A percentile compares a stretch with the other conserved stretches of the same genome.
Conservation (phyloP, 1,140 invertebrate genomes). For the Drosophila eugracilis region DNA sequence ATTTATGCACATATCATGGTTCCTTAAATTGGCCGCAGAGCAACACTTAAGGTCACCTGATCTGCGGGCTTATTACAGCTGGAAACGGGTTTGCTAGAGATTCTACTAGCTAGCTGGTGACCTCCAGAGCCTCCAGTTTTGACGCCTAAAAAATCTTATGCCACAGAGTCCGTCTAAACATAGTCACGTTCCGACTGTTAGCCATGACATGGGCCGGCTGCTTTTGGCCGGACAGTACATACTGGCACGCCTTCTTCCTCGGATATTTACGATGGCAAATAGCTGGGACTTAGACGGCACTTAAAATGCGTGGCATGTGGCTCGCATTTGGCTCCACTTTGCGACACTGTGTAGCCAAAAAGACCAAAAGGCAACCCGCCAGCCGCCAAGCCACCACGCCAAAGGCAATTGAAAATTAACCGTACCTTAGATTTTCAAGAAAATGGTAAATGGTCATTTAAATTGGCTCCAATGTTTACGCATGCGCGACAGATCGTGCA, state of each 20-base stretch:
- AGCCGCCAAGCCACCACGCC: slow-evolving; percentile 15
- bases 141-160: slow-evolving; percentile 7
- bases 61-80: slow-evolving; percentile 14
- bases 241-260: slow-evolving; percentile 21
- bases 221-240: slow-evolving; percentile 19
- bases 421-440: slow-evolving; percentile 72
- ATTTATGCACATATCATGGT: slow-evolving; percentile 30
- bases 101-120: slow-evolving; percentile 14
- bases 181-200: slow-evolving; percentile 66
- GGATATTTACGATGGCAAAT: slow-evolving; percentile 65
- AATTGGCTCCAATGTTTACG: slow-evolving; percentile 69
- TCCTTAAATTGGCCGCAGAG: slow-evolving; percentile 22
- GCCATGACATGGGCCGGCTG: slow-evolving; percentile 59
- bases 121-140: slow-evolving; percentile 5
- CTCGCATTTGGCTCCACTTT: slow-evolving; percentile 63
- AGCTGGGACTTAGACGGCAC: slow-evolving; percentile 32
- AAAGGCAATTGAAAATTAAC: slow-evolving; percentile 70
- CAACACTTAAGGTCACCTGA: slow-evolving; percentile 32
- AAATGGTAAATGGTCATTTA: slow-evolving; percentile 78
- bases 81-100: slow-evolving; percentile 35
- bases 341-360: slow-evolving; percentile 62
- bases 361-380: slow-evolving; percentile 13
- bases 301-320: slow-evolving; percentile 76
- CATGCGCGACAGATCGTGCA: slow-evolving; percentile 56
- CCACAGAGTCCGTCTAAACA: slow-evolving; percentile 30